Percentiles rank a stretch among this genome's conserved stretches.
These are phyloP conservation scores for Hylaeus anthracinus DNA, from an alignment of 1,140 invertebrate species.

Conservation along the genomic window DNA sequence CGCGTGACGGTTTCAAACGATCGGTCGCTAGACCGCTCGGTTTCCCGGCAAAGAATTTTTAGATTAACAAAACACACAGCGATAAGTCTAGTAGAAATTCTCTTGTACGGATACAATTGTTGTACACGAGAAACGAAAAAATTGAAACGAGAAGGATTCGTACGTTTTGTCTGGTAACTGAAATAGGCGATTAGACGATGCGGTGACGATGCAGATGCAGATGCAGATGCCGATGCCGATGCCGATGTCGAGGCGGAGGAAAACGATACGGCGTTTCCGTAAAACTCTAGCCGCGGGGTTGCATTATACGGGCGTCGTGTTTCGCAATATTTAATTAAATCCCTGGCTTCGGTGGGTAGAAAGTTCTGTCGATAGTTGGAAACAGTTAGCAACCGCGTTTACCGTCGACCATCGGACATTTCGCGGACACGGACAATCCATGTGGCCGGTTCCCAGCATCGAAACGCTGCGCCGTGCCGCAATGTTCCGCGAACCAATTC, in stretches of 20 bases:
- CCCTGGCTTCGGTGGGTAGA: slow-evolving; percentile 53
- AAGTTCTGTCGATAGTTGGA: slow-evolving; percentile 75
- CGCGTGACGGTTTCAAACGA: background rate
- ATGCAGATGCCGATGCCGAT: too few relatives aligned
- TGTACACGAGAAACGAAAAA: too few relatives aligned
- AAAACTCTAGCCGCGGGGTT: slow-evolving; percentile 7
- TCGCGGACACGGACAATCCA: slow-evolving; percentile 63
- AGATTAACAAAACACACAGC: background rate
- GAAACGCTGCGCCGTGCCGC: slow-evolving; percentile 47
- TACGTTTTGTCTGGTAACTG: too few relatives aligned
- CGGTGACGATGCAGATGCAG: too few relatives aligned
- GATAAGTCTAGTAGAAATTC: too few relatives aligned
- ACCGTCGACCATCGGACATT: slow-evolving; percentile 65
- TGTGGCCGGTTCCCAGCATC: slow-evolving; percentile 32
- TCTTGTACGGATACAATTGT: too few relatives aligned
- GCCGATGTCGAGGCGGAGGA: background rate
- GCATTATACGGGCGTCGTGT: slow-evolving; percentile 39
- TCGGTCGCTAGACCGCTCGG: slow-evolving; percentile 5
- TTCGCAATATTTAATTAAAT: slow-evolving; percentile 76
- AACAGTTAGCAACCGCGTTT: slow-evolving; percentile 69
- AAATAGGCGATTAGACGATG: too few relatives aligned
- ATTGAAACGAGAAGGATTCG: too few relatives aligned
- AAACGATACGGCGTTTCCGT: slow-evolving; percentile 7
- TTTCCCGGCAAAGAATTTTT: background rate
- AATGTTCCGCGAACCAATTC: slow-evolving; percentile 50